These are phyloP conservation scores for Trichacis sp. DNA, from an alignment of 2,888 invertebrate species.

Conservation along the genomic window DNA sequence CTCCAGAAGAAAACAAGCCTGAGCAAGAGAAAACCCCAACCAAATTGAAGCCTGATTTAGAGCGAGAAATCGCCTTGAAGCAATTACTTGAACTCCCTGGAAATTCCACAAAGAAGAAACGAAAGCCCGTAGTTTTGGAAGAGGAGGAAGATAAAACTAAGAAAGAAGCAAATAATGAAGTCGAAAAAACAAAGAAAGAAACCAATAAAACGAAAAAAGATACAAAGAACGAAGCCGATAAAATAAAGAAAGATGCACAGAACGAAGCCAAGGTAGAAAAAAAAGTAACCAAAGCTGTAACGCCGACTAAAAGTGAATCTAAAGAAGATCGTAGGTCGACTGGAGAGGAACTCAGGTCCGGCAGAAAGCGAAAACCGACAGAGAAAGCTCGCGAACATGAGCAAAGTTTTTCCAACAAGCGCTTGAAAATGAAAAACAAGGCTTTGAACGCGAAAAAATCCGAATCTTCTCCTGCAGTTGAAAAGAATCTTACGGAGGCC, in stretches of 20 bases:
- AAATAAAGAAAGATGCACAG: conserved; percentile 19
- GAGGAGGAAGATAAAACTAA: conserved; percentile 12
- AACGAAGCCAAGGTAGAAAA: background rate
- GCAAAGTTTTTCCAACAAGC: conserved; percentile 57
- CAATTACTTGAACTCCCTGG: conserved; percentile 71
- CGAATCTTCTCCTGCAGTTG: conserved; percentile 9
- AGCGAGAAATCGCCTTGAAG: conserved; percentile 72
- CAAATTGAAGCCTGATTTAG: conserved; percentile 68
- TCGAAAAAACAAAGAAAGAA: conserved; percentile 11
- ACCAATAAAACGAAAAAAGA: conserved; percentile 10
- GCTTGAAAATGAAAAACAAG: conserved; percentile 56
- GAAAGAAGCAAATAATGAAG: conserved; percentile 12
- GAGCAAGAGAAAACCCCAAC: conserved; percentile 31
- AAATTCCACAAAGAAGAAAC: conserved; percentile 49
- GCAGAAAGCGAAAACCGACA: conserved; percentile 64
- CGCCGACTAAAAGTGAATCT: conserved; percentile 13
- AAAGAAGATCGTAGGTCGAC: conserved; percentile 31
- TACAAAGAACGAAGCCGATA: conserved; percentile 16
- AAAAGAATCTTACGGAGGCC: conserved; percentile 9
- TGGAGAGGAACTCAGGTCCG: conserved; percentile 61
- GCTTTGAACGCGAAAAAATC: conserved; percentile 15
- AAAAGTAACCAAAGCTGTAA: conserved; percentile 22
- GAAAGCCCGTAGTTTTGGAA: conserved; percentile 11
- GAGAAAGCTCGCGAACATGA: conserved; percentile 65
- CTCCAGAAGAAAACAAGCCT: conserved; percentile 46